Conservation (phyloP, 2,888 invertebrate genomes). For the Caenorhabditis sp. region DNA sequence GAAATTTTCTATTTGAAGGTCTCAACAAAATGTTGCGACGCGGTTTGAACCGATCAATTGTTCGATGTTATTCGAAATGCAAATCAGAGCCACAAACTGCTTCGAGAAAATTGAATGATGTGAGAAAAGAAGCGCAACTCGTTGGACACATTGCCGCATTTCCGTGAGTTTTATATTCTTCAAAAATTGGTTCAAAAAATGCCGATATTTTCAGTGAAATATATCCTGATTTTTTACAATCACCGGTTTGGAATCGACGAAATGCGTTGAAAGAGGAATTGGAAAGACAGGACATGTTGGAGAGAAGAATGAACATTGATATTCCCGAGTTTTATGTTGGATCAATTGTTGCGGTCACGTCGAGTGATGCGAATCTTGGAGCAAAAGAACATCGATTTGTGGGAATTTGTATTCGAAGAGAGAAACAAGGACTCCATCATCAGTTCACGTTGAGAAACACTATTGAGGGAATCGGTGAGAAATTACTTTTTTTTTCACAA, state of each 20-base stretch:
- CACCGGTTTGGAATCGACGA: slow-evolving; percentile 66
- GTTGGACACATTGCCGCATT: slow-evolving; percentile 23
- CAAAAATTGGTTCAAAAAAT: not conserved
- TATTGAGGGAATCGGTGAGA: slow-evolving; percentile 83
- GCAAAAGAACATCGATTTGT: slow-evolving; percentile 80
- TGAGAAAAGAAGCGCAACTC: slow-evolving; percentile 1
- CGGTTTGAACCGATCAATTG: not conserved
- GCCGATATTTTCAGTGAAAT: slow-evolving; percentile 49
- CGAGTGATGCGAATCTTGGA: slow-evolving; percentile 60
- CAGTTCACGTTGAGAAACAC: slow-evolving; percentile 89
- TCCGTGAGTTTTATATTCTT: slow-evolving; percentile 15
- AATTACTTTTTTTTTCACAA: not conserved
- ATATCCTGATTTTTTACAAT: slow-evolving; percentile 68
- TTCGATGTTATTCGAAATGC: slow-evolving; percentile 4
- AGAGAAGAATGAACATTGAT: slow-evolving; percentile 81
- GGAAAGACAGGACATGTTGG: slow-evolving; percentile 90
- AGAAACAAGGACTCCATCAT: slow-evolving; percentile 83
- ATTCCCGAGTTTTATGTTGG: slow-evolving; percentile 98
- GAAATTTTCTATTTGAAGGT: too few relatives aligned
- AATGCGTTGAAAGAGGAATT: slow-evolving; percentile 78
- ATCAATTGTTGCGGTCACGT: slow-evolving; percentile 68
- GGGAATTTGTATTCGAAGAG: slow-evolving; percentile 90
- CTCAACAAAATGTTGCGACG: not conserved
- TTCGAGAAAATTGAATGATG: not conserved
- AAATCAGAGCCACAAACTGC: slow-evolving; percentile 26